Evolutionary conservation across 1,140 invertebrate genomes (phyloP).

Genomic region (Zaprionus vittiger): DNA sequence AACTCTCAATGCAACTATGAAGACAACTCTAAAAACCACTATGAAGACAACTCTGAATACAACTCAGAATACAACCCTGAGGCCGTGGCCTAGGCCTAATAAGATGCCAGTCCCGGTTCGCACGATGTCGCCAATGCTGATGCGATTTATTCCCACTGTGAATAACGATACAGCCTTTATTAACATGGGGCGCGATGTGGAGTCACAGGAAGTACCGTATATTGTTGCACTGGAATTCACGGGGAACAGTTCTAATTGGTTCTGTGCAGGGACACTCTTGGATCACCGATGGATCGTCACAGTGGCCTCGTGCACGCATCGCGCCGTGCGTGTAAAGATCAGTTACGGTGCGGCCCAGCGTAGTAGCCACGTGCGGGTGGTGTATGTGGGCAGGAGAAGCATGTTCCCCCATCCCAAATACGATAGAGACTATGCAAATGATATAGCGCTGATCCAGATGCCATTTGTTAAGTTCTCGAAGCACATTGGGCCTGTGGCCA

Average conservation of each 20-base stretch:
- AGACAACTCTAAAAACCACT: too few relatives aligned
- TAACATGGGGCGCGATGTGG: conserved; percentile 5
- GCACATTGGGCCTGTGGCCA: conserved; percentile 10
- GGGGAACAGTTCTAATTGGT: background rate
- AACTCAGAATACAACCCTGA: background rate
- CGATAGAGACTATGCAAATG: conserved; percentile 11
- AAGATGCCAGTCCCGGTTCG: too few relatives aligned
- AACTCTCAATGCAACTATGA: too few relatives aligned
- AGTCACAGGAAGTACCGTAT: conserved; percentile 7
- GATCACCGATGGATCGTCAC: conserved; percentile 38
- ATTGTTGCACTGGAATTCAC: conserved; percentile 37
- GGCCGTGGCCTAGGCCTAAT: too few relatives aligned
- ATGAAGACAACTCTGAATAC: background rate
- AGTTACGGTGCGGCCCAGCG: conserved; percentile 13
- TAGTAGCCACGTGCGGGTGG: background rate
- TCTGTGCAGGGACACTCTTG: conserved; percentile 32
- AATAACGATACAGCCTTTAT: background rate
- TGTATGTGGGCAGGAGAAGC: conserved; percentile 8
- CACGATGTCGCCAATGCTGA: background rate
- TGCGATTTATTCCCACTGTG: conserved; percentile 18
- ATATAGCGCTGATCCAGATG: conserved; percentile 31
- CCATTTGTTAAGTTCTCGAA: conserved; percentile 5
- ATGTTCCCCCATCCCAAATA: conserved; percentile 12
- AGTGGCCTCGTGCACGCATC: conserved; percentile 34
- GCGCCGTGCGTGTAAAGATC: conserved; percentile 10